A percentile compares a stretch with the other conserved stretches of the same genome.
Conservation (phyloP, 2,113 vertebrate species). For the Rhinopomastus cyanomelas region DNA sequence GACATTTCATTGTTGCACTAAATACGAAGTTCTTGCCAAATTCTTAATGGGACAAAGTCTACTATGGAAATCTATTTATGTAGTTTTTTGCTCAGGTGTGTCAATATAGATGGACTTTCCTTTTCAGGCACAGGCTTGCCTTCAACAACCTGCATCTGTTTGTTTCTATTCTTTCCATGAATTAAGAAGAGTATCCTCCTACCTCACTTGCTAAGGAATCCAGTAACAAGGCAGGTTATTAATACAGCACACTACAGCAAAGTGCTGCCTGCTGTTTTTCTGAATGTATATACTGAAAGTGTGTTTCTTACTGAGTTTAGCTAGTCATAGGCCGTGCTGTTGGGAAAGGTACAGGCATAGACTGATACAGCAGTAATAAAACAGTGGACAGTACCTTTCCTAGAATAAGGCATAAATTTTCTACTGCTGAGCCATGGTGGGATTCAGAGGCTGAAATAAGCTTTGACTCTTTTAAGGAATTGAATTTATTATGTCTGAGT, state of each 20-base stretch:
- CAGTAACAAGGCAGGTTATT: background rate
- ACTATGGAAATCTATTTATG: background rate
- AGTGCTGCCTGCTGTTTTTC: background rate
- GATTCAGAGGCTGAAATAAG: background rate
- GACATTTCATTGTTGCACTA: background rate
- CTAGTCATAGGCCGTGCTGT: background rate
- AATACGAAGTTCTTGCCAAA: background rate
- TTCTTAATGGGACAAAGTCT: background rate
- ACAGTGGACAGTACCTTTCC: background rate
- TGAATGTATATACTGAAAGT: background rate
- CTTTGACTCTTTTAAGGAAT: background rate
- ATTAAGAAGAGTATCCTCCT: background rate
- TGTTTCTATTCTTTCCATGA: background rate
- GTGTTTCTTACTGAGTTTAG: accelerated
- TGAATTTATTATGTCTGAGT: background rate
- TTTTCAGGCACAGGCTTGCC: background rate
- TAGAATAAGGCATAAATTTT: background rate
- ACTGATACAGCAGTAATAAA: background rate
- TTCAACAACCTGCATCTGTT: background rate
- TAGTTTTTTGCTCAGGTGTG: background rate
- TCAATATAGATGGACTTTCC: background rate
- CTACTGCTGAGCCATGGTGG: background rate
- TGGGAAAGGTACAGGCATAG: background rate
- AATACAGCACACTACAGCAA: background rate
- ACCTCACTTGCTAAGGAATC: background rate